Base-by-base conservation (phyloP, 2,113 vertebrate genomes). In the Platysternon megacephalum region DNA sequence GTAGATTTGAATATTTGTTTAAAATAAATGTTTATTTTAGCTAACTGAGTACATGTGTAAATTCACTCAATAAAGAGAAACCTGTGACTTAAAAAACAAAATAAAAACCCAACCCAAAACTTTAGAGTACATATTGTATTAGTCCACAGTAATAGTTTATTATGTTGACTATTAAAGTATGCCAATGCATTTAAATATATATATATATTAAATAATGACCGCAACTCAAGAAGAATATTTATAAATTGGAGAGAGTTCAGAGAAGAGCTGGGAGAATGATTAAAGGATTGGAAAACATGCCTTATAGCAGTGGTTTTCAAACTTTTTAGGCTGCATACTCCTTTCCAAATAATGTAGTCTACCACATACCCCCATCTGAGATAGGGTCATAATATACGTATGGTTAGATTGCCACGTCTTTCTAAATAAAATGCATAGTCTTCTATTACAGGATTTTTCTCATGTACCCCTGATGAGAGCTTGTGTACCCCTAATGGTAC, bases 41-140 rank as follows among this genome's bases (percentile, higher is more conserved):
- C 58, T 35, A 65, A 80, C 0, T 0, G 26, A 86, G 87, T 84
- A 29, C 58, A 51, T 72, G 72, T 82, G 58, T 52, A 12, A 44
- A 82, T 96, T 84, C 8, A 86, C 92, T 92, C 48, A 65, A 24
- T 13, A 56, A 35, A 83, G n/a, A 74, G 32, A 90, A 96, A 84
- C 78, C 39, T 56, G 79, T 6, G 14, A 55, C 17, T 94, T 94
- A 79, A n/a, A 61, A 88, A 6, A 48, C 5, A 48, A 28, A 56
- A 6, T 61, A 39, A 56, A 56, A 56, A 56, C 55, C 55, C 55
- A 56, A 56, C 24, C 55, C 58, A 84, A 53, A 8, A 39, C 84
- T 91, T 90, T 44, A 82, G 48, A 21, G 28, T 58, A 68, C 46
- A 2, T 72, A 5, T 61, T 94, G 35, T 29, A 84, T 22, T 82